Base-by-base conservation (phyloP, 2,888 invertebrate genomes). In the Lepidochitona cinerea region DNA sequence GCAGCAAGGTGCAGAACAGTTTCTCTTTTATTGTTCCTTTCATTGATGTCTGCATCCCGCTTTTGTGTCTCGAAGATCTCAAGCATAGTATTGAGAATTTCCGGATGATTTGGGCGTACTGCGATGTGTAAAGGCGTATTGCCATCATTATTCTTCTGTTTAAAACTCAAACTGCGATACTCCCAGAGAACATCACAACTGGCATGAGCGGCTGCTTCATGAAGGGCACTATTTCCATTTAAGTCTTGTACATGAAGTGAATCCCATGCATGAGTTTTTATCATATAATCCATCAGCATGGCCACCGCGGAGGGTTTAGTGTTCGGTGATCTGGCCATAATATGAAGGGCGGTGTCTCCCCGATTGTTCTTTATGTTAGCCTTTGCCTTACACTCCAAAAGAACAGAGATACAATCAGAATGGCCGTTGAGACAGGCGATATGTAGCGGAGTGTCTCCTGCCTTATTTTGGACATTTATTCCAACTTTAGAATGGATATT, bases 361-460 rank as follows among this genome's bases (percentile, higher is more conserved):
- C 74, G 71, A 18, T 78, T 72, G 71, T 89, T 89, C 49, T 79
- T 81, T 4, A 87, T 77, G 73, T 88, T 84, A 14, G 88, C 83
- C 72, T 84, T 87, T 23, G 87, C 85, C 53, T 88, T 89, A 64
- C 68, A 73, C 29, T 80, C 72, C 12, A 89, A 71, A 0, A 89
- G 78, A 7, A 79, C 75, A 49, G 77, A 35, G 18, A 87, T 80
- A 3, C 84, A 80, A 12, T 84, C 82, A 29, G 78, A 59, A 71
- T 87, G 79, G 6, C 90, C 90, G 36, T 81, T 75, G 18, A 81
- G 80, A 68, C 86, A 86, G 0, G 89, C 89, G 36, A 88, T 78
- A 74, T 90, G 90, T 18, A 90, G 75, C 0, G 89, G 83, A 0
- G 89, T 89, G 75, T 89, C 84, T 0, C 88, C 89, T 29, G 84